Base-by-base conservation (phyloP, 2,113 vertebrate genomes). In the Mola mola region DNA sequence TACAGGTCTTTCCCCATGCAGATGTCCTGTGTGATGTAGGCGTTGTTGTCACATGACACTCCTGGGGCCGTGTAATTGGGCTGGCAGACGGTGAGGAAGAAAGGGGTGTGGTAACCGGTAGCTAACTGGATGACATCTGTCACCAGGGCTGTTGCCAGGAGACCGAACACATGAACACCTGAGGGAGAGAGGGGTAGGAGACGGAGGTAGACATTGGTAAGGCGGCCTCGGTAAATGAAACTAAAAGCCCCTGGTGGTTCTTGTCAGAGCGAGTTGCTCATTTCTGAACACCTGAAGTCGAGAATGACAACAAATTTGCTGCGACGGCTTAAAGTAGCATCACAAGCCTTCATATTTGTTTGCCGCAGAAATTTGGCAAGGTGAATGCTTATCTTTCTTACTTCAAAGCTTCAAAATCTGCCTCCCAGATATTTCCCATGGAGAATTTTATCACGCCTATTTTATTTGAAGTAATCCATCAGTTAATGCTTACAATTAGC, bases 21-120 rank as follows among this genome's bases (percentile, higher is more conserved):
- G 80, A 99, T 96, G 75, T 99, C 96, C 86, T 95, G 94, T 0
- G 94, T 98, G 87, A 99, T 90, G 84, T 98, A 99, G 68, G 95
- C 94, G 69, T 95, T 96, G 76, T 92, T 85, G 0, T 97, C 95
- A 2, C 97, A 99, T 15, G 96, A 93, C 8, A 94, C 96, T 22
- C 95, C 96, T 6, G 95, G 90, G 10, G 95, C 88, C 0, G 96
- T 98, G 78, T 98, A 98, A 90, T 99, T 99, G 81, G 97, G 97
- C 59, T 98, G 96, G 87, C 97, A 99, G 58, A 99, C 97, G 0
- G 97, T 98, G 75, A 99, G 92, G 90, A 99, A 99, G 92, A 98
- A 98, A 5, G 97, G 97, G 0, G 97, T 80, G 0, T 98, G 97
- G 89, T 98, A 98, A 64, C 97, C 97, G 0, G 96, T 98, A 40